These are phyloP conservation scores for Caranx ignobilis DNA, from an alignment of 2,113 vertebrate species.

Conservation along the genomic window DNA sequence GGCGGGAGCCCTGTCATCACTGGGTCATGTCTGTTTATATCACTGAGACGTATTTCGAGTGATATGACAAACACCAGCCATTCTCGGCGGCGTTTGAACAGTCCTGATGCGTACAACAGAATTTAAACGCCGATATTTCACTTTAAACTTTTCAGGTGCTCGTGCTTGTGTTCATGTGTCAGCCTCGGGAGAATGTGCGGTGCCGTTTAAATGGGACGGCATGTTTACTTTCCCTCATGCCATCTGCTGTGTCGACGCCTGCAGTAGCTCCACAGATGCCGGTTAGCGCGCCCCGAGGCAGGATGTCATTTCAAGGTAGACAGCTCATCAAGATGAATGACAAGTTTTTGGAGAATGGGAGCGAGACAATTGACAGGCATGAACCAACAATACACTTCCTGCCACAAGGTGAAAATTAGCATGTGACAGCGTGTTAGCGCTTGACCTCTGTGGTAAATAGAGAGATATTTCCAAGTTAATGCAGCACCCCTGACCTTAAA, in stretches of 20 bases:
- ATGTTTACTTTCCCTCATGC: constrained; percentile 33
- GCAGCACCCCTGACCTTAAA: constrained; percentile 23
- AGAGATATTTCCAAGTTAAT: constrained; percentile 10
- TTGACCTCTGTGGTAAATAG: constrained; percentile 29
- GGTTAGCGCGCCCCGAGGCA: constrained; percentile 29
- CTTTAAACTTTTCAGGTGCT: not conserved
- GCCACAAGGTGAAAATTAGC: constrained; percentile 40
- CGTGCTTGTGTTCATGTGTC: not conserved
- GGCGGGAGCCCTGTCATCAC: not conserved
- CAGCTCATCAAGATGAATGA: constrained; percentile 49
- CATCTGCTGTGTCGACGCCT: constrained; percentile 41
- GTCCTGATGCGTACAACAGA: not conserved
- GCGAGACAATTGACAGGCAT: constrained; percentile 17
- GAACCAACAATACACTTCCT: constrained; percentile 32
- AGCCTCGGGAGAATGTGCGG: not conserved
- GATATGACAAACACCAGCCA: not conserved
- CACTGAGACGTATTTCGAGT: not conserved
- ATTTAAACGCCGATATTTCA: constrained; percentile 2
- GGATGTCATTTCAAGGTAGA: constrained; percentile 37
- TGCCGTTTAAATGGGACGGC: constrained; percentile 24
- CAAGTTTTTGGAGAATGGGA: constrained; percentile 26
- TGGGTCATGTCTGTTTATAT: not conserved
- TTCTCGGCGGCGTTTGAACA: constrained; percentile 6
- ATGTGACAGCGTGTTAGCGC: constrained; percentile 17
- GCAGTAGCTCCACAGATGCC: constrained; percentile 26